These are phyloP conservation scores for Bedellia somnulentella DNA, from an alignment of 2,888 invertebrate species.

Conservation along the genomic window DNA sequence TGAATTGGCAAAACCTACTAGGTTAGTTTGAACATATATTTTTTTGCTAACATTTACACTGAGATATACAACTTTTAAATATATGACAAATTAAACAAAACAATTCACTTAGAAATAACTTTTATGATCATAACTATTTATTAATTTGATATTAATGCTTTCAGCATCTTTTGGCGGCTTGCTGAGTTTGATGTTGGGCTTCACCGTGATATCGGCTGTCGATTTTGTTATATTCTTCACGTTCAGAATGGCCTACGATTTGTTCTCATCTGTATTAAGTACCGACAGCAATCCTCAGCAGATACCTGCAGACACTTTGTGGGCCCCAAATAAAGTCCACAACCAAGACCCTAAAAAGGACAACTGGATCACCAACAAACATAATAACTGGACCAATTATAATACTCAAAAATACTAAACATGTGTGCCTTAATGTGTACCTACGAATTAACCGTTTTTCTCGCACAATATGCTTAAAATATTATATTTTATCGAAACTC, in stretches of 20 bases:
- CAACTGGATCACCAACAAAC: too few relatives aligned
- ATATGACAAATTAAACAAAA: not conserved
- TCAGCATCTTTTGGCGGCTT: conserved; percentile 73
- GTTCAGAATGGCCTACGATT: conserved; percentile 48
- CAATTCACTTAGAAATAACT: not conserved
- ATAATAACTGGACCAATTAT: too few relatives aligned
- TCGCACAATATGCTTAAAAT: too few relatives aligned
- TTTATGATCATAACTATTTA: not conserved
- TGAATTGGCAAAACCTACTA: conserved; percentile 70
- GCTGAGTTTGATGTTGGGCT: conserved; percentile 69
- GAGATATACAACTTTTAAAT: not conserved
- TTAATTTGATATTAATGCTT: conserved; percentile 16
- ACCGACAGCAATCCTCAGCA: too few relatives aligned
- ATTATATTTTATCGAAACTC: too few relatives aligned
- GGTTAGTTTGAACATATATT: too few relatives aligned
- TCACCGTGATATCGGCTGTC: conserved; percentile 68
- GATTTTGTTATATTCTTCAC: conserved; percentile 67
- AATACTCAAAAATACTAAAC: too few relatives aligned
- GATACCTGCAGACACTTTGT: too few relatives aligned
- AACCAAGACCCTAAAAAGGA: too few relatives aligned
- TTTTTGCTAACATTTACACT: not conserved
- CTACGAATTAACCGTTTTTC: too few relatives aligned
- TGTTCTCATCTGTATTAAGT: conserved; percentile 3
- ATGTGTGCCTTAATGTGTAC: too few relatives aligned
- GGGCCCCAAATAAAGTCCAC: too few relatives aligned